A percentile compares a stretch with the other conserved stretches of the same genome.
These are phyloP conservation scores for Chunga burmeisteri DNA, from an alignment of 2,113 vertebrate species.

Conservation along the genomic window DNA sequence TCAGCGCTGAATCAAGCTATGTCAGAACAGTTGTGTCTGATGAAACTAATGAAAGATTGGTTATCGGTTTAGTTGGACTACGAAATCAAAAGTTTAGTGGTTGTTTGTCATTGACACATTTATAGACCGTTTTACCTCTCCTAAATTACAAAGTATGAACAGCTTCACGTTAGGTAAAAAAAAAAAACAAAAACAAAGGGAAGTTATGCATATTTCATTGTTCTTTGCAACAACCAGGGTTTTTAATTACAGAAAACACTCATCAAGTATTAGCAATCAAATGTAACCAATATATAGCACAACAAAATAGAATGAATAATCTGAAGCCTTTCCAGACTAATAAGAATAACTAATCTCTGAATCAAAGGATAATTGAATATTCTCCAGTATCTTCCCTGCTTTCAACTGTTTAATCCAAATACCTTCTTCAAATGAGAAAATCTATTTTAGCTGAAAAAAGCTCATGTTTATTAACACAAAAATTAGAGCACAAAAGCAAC, in stretches of 20 bases:
- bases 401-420: conserved; percentile 19
- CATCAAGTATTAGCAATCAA: not conserved
- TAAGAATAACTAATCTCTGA: conserved; percentile 16
- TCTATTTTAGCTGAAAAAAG: not conserved
- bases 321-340: conserved; percentile 16
- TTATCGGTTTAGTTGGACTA: not conserved
- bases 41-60: not conserved
- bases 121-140: not conserved
- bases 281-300: not conserved
- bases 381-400: not conserved
- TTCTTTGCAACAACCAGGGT: not conserved
- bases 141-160: not conserved
- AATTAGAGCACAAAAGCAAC: not conserved
- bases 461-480: conserved; percentile 37
- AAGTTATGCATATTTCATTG: not conserved
- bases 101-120: not conserved
- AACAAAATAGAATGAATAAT: not conserved
- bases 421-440: conserved; percentile 29
- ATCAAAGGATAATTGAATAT: conserved; percentile 25
- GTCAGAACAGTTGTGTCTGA: not conserved
- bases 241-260: conserved; percentile 20
- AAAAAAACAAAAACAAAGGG: not conserved
- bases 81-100: not conserved
- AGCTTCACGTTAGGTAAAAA: not conserved
- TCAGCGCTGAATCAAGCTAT: not conserved